phyloP scores from a whole-genome alignment of 2,113 vertebrate species.

The Phrynosoma blainvillii region DNA sequence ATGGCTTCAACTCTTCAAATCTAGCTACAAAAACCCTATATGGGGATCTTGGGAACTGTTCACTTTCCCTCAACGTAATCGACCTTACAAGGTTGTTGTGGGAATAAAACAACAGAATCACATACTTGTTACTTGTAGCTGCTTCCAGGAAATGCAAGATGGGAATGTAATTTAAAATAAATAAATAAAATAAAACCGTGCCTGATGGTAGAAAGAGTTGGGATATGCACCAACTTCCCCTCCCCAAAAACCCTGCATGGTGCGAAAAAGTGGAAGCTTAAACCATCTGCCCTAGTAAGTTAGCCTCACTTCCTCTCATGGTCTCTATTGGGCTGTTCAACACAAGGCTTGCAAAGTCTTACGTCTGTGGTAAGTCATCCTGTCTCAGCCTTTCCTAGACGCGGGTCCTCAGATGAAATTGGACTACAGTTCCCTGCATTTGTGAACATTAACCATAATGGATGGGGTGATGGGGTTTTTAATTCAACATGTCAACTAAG shows the following conservation, averaged over 20 bases:
- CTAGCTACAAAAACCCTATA: background rate
- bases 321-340: background rate
- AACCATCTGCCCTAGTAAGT: background rate
- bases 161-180: background rate
- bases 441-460: background rate
- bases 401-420: background rate
- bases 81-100: background rate
- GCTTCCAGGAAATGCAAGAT: background rate
- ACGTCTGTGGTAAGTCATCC: background rate
- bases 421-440: background rate
- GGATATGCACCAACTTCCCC: background rate
- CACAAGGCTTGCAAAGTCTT: background rate
- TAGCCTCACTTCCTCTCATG: background rate
- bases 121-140: background rate
- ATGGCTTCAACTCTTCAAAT: background rate
- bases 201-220: background rate
- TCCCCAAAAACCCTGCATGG: background rate
- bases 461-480: background rate
- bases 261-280: background rate
- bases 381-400: background rate
- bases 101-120: background rate
- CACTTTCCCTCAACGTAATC: background rate
- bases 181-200: background rate
- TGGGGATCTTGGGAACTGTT: background rate
- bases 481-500: background rate